Evolutionary conservation across 1,140 invertebrate genomes (phyloP).

Genomic region (Lethrus apterus): DNA sequence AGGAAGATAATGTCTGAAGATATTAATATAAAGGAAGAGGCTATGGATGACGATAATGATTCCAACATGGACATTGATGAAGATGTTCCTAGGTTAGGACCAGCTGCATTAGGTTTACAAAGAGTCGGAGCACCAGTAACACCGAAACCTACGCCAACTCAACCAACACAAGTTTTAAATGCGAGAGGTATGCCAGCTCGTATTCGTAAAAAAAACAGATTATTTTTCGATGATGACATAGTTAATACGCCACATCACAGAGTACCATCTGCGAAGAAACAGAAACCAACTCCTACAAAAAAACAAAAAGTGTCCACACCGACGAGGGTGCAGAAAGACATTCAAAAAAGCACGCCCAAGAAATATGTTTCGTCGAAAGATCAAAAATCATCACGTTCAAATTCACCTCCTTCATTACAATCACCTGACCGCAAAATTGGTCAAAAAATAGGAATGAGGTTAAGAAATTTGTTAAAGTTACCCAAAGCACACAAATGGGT

Average conservation of each 20-base stretch:
- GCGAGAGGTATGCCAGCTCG: slow-evolving; percentile 80
- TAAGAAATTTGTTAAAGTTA: slow-evolving; percentile 93
- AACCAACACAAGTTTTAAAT: slow-evolving; percentile 69
- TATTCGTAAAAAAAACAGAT: slow-evolving; percentile 82
- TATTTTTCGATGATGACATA: slow-evolving; percentile 88
- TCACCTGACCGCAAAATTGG: slow-evolving; percentile 70
- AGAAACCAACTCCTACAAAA: slow-evolving; percentile 46
- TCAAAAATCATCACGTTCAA: slow-evolving; percentile 4
- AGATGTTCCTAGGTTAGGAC: slow-evolving; percentile 60
- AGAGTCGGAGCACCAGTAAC: slow-evolving; percentile 67
- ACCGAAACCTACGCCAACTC: slow-evolving; percentile 58
- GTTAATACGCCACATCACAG: slow-evolving; percentile 70
- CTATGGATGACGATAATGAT: slow-evolving; percentile 54
- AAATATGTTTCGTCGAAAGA: slow-evolving; percentile 18
- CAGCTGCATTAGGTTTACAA: slow-evolving; percentile 68
- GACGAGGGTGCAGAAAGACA: slow-evolving; percentile 32
- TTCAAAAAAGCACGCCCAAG: slow-evolving; percentile 15
- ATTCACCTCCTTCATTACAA: slow-evolving; percentile 38
- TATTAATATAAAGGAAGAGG: slow-evolving; percentile 51
- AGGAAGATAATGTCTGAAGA: slow-evolving; percentile 41
- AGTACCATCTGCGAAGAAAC: slow-evolving; percentile 54
- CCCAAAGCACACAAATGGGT: slow-evolving; percentile 99
- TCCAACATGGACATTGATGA: slow-evolving; percentile 54
- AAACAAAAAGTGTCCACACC: slow-evolving; percentile 46
- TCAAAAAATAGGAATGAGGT: slow-evolving; percentile 80